phyloP scores from a whole-genome alignment of 1,140 invertebrate genomes.

The Sinella curviseta region DNA sequence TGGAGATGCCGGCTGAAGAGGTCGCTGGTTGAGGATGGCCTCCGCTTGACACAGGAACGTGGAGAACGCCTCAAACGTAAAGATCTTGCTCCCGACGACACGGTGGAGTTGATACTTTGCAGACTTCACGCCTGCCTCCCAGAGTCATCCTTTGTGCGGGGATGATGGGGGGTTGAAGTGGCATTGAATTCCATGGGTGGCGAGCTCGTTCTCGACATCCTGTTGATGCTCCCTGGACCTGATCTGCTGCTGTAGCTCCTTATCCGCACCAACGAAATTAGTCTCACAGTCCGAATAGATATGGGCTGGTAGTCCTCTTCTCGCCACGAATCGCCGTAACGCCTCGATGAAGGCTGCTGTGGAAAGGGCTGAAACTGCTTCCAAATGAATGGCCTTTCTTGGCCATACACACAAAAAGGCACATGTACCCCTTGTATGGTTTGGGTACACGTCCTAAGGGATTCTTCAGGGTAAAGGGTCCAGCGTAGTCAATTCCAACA shows the following conservation, averaged over 20 bases:
- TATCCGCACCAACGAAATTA: constrained; percentile 52
- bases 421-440: constrained; percentile 40
- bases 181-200: constrained; percentile 43
- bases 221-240: neutral
- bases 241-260: constrained; percentile 49
- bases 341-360: constrained; percentile 35
- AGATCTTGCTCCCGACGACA: constrained; percentile 33
- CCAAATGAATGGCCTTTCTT: constrained; percentile 40
- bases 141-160: constrained; percentile 51
- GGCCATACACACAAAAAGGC: constrained; percentile 34
- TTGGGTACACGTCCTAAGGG: constrained; percentile 35
- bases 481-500: constrained; percentile 55
- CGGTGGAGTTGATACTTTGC: constrained; percentile 50
- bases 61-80: too few species aligned
- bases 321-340: constrained; percentile 36
- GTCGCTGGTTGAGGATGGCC: too few species aligned
- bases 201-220: neutral
- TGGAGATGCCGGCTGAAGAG: too few species aligned
- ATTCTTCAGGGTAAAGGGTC: constrained; percentile 52
- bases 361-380: constrained; percentile 39
- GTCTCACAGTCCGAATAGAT: constrained; percentile 53
- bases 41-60: too few species aligned
- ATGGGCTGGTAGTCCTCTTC: constrained; percentile 38
- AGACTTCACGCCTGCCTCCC: too few species aligned
- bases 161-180: constrained; percentile 52